Conservation (phyloP, 2,113 vertebrate species). For the Thymallus thymallus region DNA sequence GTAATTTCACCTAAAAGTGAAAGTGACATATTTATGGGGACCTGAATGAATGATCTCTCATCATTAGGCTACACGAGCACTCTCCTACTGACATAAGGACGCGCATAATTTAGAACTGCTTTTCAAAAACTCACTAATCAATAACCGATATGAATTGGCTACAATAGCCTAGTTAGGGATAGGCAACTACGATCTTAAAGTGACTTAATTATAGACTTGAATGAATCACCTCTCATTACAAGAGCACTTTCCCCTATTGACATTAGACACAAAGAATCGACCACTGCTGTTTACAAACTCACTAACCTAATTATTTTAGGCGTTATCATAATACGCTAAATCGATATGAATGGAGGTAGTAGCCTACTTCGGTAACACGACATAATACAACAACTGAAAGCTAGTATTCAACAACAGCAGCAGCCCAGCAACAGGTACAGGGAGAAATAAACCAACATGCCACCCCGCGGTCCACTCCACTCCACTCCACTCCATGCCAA, state of each 20-base stretch:
- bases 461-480: constrained; percentile 32
- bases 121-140: neutral
- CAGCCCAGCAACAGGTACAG: constrained; percentile 18
- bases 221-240: too few relatives aligned
- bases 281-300: too few relatives aligned
- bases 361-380: neutral
- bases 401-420: neutral
- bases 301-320: too few relatives aligned
- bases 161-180: neutral
- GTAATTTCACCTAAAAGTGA: neutral
- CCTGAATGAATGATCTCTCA: neutral
- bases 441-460: neutral
- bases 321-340: too few relatives aligned
- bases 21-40: neutral
- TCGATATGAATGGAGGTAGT: too few relatives aligned
- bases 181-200: neutral
- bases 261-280: too few relatives aligned
- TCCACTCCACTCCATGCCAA: constrained; percentile 20
- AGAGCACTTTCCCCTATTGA: too few relatives aligned
- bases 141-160: neutral
- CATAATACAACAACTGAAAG: constrained; percentile 49
- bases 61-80: neutral
- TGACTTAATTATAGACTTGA: neutral
- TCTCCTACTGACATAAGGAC: neutral
- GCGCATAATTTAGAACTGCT: neutral